Evolutionary conservation across 30 jellyfish, hydroid and myxozoan genomes (phyloP), one percentile per base, ranked within the genome.

Genomic region (Pseudorhiza aurosa): DNA sequence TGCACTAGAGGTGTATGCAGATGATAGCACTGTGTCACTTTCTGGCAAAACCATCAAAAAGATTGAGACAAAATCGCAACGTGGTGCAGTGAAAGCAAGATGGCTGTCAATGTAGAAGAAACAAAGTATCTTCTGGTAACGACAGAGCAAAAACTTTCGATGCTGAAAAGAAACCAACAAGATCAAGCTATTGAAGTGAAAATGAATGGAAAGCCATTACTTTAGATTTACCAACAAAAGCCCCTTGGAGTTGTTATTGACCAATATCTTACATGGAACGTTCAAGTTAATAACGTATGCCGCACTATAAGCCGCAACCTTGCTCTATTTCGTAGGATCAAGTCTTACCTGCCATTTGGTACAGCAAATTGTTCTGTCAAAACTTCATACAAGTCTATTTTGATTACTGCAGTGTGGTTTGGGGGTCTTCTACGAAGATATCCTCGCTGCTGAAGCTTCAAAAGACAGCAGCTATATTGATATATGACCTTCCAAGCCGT

Each of bases 191-290:
- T 73, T 73, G 87, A 73, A 62, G 79, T 75, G 88, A 75, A 58
- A 42, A 35, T 75, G 88, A 75, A 75, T 75, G 88, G 58, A 69
- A 78, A 75, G 78, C 78, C 88, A 75, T 75, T 75, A 75, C 68
- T 37, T 35, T 78, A 75, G 78, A 58, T 75, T 37, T 30, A 69
- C 81, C 81, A 65, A 25, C 81, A 32, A 65, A 65, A 33, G 81
- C 64, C 39, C 21, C 81, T 43, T 65, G 68, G 83, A 43, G 83
- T 69, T 46, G n/a, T n/a, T n/a, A 58, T 75, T 58, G 88, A 55
- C 88, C 88, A 75, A 75, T 78, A 58, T 75, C 79, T 56, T 39
- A 57, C 88, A 75, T 75, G 88, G 88, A 75, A 75, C 46, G 68
- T 35, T 75, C 78, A 75, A 35, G 88, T 56, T 58, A 69, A 69